phyloP scores from a whole-genome alignment of 2,113 vertebrate genomes.

The Salvator merianae region DNA sequence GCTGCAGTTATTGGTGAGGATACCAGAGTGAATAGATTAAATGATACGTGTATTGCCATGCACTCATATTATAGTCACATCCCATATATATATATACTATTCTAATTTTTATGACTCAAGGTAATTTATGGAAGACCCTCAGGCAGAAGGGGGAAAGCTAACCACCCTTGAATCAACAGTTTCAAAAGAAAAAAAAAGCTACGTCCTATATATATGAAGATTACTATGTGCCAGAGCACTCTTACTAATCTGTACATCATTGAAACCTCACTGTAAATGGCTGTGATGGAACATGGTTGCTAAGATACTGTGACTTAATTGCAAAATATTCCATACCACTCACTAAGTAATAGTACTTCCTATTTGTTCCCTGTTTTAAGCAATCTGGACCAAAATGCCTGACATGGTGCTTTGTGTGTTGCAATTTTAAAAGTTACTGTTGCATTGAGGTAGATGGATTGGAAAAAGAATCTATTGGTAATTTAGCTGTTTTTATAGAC shows the following conservation, averaged over 20 bases:
- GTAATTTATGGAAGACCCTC: too few species aligned
- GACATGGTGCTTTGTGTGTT: neutral
- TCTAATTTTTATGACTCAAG: neutral
- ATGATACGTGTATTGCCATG: neutral
- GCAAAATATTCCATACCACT: neutral
- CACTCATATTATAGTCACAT: neutral
- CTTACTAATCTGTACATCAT: neutral
- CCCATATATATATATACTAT: neutral
- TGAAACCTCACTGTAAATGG: neutral
- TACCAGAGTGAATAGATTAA: neutral
- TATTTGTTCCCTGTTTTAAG: neutral
- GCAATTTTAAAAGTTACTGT: too few species aligned
- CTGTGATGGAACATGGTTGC: neutral
- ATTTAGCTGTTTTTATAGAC: neutral
- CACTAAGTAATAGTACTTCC: neutral
- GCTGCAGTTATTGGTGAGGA: neutral
- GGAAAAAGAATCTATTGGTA: neutral
- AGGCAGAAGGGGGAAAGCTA: too few species aligned
- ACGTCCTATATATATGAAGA: neutral
- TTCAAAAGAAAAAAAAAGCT: neutral
- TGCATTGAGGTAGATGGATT: neutral
- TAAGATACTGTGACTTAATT: neutral
- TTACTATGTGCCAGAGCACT: neutral
- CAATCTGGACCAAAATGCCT: neutral
- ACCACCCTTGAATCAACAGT: neutral